Conservation (phyloP, 2,797 vertebrate species). For the Helicolenus hilgendorfi region DNA sequence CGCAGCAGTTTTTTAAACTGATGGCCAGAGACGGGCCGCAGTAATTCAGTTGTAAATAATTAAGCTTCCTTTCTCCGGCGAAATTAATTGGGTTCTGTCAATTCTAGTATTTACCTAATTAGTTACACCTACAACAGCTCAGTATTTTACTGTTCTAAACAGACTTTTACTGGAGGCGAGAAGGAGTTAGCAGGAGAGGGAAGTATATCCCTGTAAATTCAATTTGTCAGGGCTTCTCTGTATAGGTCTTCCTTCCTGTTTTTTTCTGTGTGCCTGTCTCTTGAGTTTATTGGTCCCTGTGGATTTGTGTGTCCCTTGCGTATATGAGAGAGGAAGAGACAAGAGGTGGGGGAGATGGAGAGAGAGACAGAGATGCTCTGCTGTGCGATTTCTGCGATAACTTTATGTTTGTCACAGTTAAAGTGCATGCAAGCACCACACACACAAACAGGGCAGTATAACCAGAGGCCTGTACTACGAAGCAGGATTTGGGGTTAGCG, state of each 20-base stretch:
- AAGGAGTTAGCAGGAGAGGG: conserved; percentile 14
- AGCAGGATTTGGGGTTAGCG: too few relatives aligned
- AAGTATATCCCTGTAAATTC: conserved; percentile 32
- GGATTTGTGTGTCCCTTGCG: conserved; percentile 51
- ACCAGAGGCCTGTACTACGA: background rate
- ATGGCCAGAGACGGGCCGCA: conserved; percentile 49
- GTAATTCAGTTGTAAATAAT: conserved; percentile 77
- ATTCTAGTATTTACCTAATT: conserved; percentile 71
- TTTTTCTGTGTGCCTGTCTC: conserved; percentile 26
- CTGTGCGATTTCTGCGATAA: conserved; percentile 47
- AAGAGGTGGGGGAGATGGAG: conserved; percentile 38
- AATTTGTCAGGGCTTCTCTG: conserved; percentile 32
- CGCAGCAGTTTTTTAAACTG: conserved; percentile 34
- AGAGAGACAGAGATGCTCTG: conserved; percentile 36
- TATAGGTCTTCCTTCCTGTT: conserved; percentile 13
- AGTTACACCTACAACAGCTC: conserved; percentile 57
- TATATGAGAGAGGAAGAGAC: conserved; percentile 23
- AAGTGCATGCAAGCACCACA: conserved; percentile 17
- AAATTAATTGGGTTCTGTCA: conserved; percentile 76
- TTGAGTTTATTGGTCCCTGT: conserved; percentile 54
- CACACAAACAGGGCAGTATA: background rate
- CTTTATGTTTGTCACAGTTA: conserved; percentile 38
- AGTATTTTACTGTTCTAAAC: conserved; percentile 50
- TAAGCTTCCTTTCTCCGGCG: conserved; percentile 52
- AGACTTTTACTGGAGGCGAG: conserved; percentile 33